These are phyloP conservation scores for Corythaeola cristata DNA, from an alignment of 2,113 vertebrate genomes.

Conservation along the genomic window DNA sequence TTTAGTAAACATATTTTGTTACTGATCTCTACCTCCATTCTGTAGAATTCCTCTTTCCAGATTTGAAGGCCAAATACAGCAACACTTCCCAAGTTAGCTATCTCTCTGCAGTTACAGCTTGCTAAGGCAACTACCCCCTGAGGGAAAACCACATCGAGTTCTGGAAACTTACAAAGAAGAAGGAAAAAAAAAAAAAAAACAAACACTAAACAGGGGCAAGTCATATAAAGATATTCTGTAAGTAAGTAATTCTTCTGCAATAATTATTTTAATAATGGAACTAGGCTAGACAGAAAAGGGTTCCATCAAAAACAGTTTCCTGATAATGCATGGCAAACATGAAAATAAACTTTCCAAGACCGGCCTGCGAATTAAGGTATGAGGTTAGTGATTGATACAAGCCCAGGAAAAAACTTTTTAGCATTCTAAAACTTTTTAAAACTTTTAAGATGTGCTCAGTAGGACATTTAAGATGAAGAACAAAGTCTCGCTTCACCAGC, in stretches of 20 bases:
- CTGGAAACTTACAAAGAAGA: background rate
- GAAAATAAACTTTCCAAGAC: background rate
- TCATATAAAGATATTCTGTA: background rate
- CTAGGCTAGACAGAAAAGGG: background rate
- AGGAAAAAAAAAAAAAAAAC: background rate
- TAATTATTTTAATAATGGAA: background rate
- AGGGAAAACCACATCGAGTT: background rate
- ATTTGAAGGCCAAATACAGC: background rate
- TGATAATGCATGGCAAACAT: background rate
- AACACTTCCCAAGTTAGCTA: background rate
- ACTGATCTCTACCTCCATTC: background rate
- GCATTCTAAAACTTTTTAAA: background rate
- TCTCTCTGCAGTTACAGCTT: background rate
- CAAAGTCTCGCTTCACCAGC: background rate
- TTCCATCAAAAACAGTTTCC: background rate
- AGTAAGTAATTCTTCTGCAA: background rate
- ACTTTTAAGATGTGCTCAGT: background rate
- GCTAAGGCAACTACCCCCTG: background rate
- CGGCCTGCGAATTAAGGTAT: background rate
- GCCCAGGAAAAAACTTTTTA: background rate
- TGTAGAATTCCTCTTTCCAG: background rate
- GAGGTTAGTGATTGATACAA: background rate
- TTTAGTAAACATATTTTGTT: background rate
- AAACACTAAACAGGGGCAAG: background rate
- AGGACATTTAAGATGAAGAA: background rate